phyloP scores from a whole-genome alignment of 2,888 invertebrate species.

The Nemotelus nigrinus region DNA sequence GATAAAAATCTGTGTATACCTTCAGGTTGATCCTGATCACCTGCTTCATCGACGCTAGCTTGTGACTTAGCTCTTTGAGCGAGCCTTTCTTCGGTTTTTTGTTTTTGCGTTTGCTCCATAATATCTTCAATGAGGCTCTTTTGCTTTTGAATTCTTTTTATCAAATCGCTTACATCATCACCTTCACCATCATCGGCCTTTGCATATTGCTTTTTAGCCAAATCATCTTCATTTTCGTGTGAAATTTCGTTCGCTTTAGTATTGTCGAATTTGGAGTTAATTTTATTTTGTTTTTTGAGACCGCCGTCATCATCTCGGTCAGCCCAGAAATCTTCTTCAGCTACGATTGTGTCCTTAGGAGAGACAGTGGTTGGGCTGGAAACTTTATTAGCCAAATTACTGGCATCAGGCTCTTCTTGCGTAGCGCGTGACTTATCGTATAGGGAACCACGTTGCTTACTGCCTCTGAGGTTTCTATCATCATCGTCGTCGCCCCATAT shows the following conservation, averaged over 20 bases:
- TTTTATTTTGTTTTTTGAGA: slow-evolving; percentile 43
- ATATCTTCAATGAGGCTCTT: slow-evolving; percentile 77
- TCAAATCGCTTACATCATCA: slow-evolving; percentile 72
- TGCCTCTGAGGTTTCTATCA: neutral
- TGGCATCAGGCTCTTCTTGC: neutral
- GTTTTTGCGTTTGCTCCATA: slow-evolving; percentile 64
- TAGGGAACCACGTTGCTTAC: neutral
- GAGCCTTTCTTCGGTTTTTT: slow-evolving; percentile 37
- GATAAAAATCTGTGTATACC: slow-evolving; percentile 1
- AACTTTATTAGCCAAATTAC: neutral
- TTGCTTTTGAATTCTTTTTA: slow-evolving; percentile 74
- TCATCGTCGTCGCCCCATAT: slow-evolving; percentile 29
- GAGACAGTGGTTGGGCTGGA: slow-evolving; percentile 1
- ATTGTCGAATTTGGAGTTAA: slow-evolving; percentile 32
- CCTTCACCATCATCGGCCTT: slow-evolving; percentile 59
- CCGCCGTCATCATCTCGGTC: slow-evolving; percentile 34
- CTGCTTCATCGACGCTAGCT: slow-evolving; percentile 11
- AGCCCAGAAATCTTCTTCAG: slow-evolving; percentile 47
- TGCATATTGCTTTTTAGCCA: neutral
- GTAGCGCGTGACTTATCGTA: neutral
- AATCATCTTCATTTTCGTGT: slow-evolving; percentile 63
- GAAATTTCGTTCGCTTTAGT: slow-evolving; percentile 20
- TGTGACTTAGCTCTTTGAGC: slow-evolving; percentile 36
- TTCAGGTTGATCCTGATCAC: slow-evolving; percentile 54
- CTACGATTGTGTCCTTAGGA: neutral